Conservation (phyloP, 2,888 invertebrate genomes). For the Vannuccia rotundouncinata region DNA sequence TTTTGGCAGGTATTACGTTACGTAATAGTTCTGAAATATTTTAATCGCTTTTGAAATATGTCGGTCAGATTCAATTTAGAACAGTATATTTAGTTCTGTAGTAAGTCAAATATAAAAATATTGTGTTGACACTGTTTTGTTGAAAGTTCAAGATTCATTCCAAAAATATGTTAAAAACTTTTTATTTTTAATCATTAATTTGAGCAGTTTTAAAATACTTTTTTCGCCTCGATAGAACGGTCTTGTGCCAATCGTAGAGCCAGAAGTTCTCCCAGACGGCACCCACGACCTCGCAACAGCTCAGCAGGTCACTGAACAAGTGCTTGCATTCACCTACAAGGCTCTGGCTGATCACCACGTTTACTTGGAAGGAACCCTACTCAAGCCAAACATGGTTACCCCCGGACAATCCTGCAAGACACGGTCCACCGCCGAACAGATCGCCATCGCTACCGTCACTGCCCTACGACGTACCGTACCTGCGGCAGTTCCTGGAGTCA, state of each 20-base stretch:
- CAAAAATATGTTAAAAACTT: no score
- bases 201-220: no score
- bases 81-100: no score
- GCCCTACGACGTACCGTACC: slow-evolving; percentile 88
- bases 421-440: slow-evolving; percentile 72
- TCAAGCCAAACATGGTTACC: slow-evolving; percentile 99
- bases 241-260: slow-evolving; percentile 97
- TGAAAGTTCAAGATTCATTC: no score
- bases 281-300: slow-evolving; percentile 85
- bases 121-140: no score
- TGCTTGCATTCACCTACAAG: slow-evolving; percentile 87
- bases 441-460: slow-evolving; percentile 81
- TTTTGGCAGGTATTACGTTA: no score
- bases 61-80: no score
- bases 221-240: slow-evolving; percentile 65
- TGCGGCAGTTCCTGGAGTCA: slow-evolving; percentile 73
- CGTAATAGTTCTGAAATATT: no score
- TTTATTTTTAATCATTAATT: no score
- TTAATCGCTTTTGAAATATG: no score
- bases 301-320: slow-evolving; percentile 71
- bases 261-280: slow-evolving; percentile 91
- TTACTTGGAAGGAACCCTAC: slow-evolving; percentile 91
- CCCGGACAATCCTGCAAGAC: slow-evolving; percentile 69
- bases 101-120: no score
- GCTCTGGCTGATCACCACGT: slow-evolving; percentile 93